Evolutionary conservation across 2,888 invertebrate species (phyloP), one percentile per base, ranked within the genome.

Genomic region (Mellilla xanthometata): DNA sequence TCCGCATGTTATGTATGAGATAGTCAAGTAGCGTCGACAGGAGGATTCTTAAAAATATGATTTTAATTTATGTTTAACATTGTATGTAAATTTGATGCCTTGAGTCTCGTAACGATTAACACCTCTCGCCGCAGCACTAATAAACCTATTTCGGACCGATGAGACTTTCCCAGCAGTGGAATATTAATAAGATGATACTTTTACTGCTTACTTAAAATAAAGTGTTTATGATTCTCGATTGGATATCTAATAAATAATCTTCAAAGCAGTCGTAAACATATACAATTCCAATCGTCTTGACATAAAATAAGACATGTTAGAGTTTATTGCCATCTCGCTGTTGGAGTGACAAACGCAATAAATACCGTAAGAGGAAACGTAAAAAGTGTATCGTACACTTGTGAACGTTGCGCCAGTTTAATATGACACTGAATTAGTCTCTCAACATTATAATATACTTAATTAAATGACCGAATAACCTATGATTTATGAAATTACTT

Each of bases 371-470:
- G 56, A 63, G 54, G 70, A 72, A 73, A 77, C 82, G 68, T 87
- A 84, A 87, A 86, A 81, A 76, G 61, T 62, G 60, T 66, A 74
- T 68, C 73, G 68, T 77, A 79, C 73, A 75, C 76, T 76, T 81
- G 82, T 83, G 79, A 75, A 49, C 70, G 64, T 59, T 50, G 52
- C 62, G 67, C 65, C 60, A 64, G 65, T 66, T 73, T 76, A 78
- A 81, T 76, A 75, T 71, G 75, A 61, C 74, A 68, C 68, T 71
- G 77, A 85, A 80, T 84, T 83, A 80, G 79, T 68, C 62, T 54
- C 65, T 69, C 69, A 72, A 73, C 75, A 73, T 60, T 72, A 59
- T 63, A 72, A 82, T 78, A 81, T 83, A 84, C 75, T 74, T 72
- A 73, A 63, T 65, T 49, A 62, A 65, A 67, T 57, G 53, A 64